Evolutionary conservation across 2,113 vertebrate species (phyloP), one percentile per base, ranked within the genome.

Genomic region (Alethe castanea): DNA sequence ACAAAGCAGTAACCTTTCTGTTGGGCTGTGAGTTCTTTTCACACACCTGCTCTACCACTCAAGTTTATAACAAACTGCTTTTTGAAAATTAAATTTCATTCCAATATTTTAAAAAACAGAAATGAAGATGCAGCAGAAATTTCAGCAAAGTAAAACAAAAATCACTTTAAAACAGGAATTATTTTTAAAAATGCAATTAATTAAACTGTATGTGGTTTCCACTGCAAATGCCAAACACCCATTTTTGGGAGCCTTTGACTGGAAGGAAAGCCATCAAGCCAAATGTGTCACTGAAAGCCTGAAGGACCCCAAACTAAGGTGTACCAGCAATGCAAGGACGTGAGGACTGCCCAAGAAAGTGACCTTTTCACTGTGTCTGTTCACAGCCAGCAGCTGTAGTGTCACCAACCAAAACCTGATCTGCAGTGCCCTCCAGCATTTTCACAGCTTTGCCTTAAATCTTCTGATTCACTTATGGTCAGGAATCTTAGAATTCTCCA

Each of bases 151-250:
- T n/a, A 70, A 57, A 86, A 53, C 11, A 79, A 79, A 89, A 74
- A n/a, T 8, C 5, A 47, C 12, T 33, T 50, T 4, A 11, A 77
- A 92, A 23, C 5, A 29, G 10, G 26, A 87, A 52, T 44, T 45
- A 14, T 62, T 56, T 23, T 3, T 0, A 0, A 5, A 22, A 29
- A 19, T 18, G 5, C 8, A 31, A 59, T 17, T 0, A 59, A 53
- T 31, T 33, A 61, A 66, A 52, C 0, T 0, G 1, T 17, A 42
- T 0, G 0, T 6, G 2, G 4, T 61, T 88, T 67, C 42, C 16
- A 82, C 28, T 45, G n/a, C 29, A 54, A 86, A 66, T 71, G 13
- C 12, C 36, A 42, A 53, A 40, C 19, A 59, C 24, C 67, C 19
- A 14, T 67, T 65, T 70, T 4, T 0, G 15, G 9, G 5, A 35